Evolutionary conservation across 2,888 invertebrate genomes (phyloP), one percentile per base, ranked within the genome.

Genomic region (Polydrusus cervinus): DNA sequence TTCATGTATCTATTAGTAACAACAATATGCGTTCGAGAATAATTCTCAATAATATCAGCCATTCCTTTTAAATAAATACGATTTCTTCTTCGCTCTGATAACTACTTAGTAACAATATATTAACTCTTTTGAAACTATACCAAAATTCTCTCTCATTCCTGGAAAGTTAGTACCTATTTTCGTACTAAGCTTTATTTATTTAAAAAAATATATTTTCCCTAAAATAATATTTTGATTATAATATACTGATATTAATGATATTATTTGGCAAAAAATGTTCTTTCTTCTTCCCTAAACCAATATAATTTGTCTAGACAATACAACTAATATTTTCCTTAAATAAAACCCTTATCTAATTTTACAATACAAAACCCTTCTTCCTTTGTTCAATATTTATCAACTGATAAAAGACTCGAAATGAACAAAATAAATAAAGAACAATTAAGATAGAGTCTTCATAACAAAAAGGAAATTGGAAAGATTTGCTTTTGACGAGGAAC

Each of bases 371-470:
- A 10, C 18, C 38, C 11, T 18, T 16, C 38, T 18, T 10, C 11
- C 57, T 60, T 40, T 60, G 57, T 40, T 11, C 38, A 38, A 38
- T 60, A 60, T 38, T 60, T 60, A 18, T 38, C 16, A 9, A 60
- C 57, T 14, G 10, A 38, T 18, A 38, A 60, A 38, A 38, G 38
- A 10, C 57, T 38, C n/a, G 25, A 60, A 60, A 60, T 60, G 57
- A 16, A 60, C 38, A 60, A 60, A 9, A 60, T 38, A 60, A 60
- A 38, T 60, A 60, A 60, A 38, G 57, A 60, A 18, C 57, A 60
- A 60, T 60, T 60, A 60, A 60, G 38, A 38, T 60, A 60, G 38
- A 60, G 57, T 18, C 55, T 57, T 34, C 16, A 18, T 60, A 60
- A 38, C 38, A 16, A 38, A 60, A 60, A 60, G 40, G 38, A 60